A percentile compares a stretch with the other conserved stretches of the same genome.
These are phyloP conservation scores for Nylanderia fulva DNA, from an alignment of 1,140 invertebrate genomes.

Conservation along the genomic window DNA sequence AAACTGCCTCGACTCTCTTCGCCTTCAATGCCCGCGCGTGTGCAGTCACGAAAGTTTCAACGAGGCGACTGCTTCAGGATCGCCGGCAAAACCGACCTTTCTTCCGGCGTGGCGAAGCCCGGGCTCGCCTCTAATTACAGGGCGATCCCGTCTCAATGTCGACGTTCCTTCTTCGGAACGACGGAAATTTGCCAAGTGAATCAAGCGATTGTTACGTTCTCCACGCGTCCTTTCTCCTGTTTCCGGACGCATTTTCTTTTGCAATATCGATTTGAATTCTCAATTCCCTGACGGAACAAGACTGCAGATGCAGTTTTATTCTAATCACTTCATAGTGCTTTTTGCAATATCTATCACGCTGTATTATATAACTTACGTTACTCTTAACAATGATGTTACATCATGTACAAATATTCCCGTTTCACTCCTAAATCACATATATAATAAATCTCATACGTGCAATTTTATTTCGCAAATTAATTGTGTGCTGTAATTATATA, in stretches of 20 bases:
- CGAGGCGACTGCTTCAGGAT: constrained; percentile 56
- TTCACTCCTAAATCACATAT: not conserved
- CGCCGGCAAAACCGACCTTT: constrained; percentile 69
- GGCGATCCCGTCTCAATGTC: constrained; percentile 50
- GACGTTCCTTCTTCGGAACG: constrained; percentile 68
- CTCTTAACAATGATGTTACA: not conserved
- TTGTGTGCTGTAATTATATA: constrained; percentile 10
- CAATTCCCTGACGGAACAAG: not conserved
- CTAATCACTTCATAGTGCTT: not conserved
- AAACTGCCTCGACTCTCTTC: constrained; percentile 28
- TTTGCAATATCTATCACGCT: not conserved
- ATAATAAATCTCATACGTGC: too few relatives aligned
- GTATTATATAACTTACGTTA: not conserved
- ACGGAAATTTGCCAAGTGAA: constrained; percentile 63
- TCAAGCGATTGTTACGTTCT: constrained; percentile 55
- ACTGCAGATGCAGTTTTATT: not conserved
- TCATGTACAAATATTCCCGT: not conserved
- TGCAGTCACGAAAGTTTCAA: constrained; percentile 67
- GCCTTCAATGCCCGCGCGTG: constrained; percentile 34
- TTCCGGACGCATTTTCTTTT: not conserved
- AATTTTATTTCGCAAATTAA: not conserved
- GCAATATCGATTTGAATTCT: not conserved
- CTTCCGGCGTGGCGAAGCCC: constrained; percentile 66
- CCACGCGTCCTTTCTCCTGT: too few relatives aligned
- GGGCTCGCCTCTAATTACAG: constrained; percentile 73